Conservation (phyloP, 2,113 vertebrate genomes). For the Labeo catla region DNA sequence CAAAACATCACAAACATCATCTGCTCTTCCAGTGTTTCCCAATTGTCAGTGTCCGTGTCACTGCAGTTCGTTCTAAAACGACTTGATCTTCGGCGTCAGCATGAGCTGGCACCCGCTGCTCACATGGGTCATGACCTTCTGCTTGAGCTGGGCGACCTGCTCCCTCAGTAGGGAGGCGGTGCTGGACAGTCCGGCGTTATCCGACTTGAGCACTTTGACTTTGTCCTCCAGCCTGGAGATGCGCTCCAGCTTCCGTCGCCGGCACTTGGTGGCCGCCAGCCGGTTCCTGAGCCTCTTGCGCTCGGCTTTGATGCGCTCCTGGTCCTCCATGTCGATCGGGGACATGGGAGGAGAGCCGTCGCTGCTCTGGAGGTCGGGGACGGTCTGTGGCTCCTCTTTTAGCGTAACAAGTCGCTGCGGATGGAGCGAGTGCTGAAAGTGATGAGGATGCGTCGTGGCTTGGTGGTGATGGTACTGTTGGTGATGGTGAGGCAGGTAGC, state of each 20-base stretch:
- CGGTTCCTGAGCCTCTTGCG: constrained; percentile 89
- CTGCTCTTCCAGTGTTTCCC: constrained; percentile 72
- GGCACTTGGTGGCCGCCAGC: constrained; percentile 90
- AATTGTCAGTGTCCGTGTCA: constrained; percentile 16
- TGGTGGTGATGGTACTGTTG: constrained; percentile 77
- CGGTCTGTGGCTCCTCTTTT: constrained; percentile 91
- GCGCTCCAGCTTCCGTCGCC: constrained; percentile 91
- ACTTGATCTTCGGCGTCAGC: constrained; percentile 84
- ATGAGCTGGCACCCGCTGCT: constrained; percentile 92
- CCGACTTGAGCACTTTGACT: constrained; percentile 87
- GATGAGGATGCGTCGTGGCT: constrained; percentile 71
- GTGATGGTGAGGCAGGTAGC: constrained; percentile 80
- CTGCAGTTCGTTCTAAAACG: constrained; percentile 69
- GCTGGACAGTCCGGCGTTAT: constrained; percentile 89
- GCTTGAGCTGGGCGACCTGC: constrained; percentile 92
- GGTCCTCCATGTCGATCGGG: constrained; percentile 89
- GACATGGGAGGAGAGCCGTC: constrained; percentile 87
- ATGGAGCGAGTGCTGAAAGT: constrained; percentile 76
- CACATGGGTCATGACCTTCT: constrained; percentile 92
- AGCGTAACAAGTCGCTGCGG: constrained; percentile 71
- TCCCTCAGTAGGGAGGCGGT: constrained; percentile 86
- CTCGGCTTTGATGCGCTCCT: constrained; percentile 91
- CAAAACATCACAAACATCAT: constrained; percentile 51
- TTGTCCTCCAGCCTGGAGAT: constrained; percentile 92
- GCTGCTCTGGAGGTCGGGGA: constrained; percentile 83